These are phyloP conservation scores for Rhodinocichla rosea DNA, from an alignment of 2,113 vertebrate genomes.

Conservation along the genomic window DNA sequence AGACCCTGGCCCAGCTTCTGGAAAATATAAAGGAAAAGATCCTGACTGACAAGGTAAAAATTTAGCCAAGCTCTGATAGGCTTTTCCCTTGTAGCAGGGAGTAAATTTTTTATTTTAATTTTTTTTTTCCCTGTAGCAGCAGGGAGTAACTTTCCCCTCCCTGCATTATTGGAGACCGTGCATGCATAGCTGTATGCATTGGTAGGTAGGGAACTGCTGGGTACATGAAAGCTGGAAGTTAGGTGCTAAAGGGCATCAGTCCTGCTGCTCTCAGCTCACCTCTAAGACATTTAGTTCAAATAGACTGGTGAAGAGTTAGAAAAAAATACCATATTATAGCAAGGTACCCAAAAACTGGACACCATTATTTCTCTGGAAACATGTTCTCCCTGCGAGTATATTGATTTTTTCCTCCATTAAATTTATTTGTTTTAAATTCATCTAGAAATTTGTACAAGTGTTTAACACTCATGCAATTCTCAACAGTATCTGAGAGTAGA, in stretches of 20 bases:
- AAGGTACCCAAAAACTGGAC: neutral
- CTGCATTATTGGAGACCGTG: neutral
- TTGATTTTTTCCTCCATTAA: neutral
- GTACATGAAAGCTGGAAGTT: fast-evolving
- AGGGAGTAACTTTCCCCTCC: neutral
- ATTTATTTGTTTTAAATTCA: neutral
- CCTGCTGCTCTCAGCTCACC: neutral
- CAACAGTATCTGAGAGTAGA: neutral
- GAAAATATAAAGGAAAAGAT: neutral
- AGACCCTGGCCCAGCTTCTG: neutral
- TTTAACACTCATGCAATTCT: neutral
- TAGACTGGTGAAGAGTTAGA: neutral
- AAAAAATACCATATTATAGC: neutral
- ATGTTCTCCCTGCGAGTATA: neutral
- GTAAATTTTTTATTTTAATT: neutral
- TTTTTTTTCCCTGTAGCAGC: neutral
- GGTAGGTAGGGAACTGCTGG: neutral
- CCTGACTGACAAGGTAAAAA: neutral
- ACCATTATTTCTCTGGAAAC: neutral
- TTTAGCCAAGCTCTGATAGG: neutral
- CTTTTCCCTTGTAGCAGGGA: neutral
- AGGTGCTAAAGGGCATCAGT: neutral
- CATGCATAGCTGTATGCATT: fast-evolving
- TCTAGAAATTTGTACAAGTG: neutral
- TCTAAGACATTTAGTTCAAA: neutral